These are phyloP conservation scores for Alcedo atthis DNA, from an alignment of 2,797 vertebrate species.

Conservation along the genomic window DNA sequence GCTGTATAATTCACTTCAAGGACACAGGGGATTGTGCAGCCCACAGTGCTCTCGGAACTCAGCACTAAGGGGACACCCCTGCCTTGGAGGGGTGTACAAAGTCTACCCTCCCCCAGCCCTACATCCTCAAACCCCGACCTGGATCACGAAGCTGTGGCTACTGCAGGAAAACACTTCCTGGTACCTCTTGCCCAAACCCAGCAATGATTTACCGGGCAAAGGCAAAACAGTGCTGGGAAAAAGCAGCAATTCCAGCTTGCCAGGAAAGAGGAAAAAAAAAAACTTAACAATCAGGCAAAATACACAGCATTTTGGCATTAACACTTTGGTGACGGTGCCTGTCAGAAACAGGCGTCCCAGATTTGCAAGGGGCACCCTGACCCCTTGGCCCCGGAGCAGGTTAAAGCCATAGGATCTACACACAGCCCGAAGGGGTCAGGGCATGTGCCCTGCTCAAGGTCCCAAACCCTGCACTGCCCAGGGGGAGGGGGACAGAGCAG, in stretches of 20 bases:
- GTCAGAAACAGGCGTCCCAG: fast-evolving
- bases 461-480: fast-evolving
- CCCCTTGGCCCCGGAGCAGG: neutral
- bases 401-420: neutral
- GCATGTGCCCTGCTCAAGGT: fast-evolving
- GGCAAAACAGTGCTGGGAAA: neutral
- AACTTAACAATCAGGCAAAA: neutral
- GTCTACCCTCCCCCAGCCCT: fast-evolving
- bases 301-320: neutral
- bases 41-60: neutral
- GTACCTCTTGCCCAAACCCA: neutral
- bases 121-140: neutral
- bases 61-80: neutral
- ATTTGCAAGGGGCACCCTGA: fast-evolving
- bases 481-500: fast-evolving
- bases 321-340: neutral
- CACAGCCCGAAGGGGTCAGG: fast-evolving
- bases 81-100: neutral
- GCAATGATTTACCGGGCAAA: conserved; percentile 26
- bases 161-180: neutral
- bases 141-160: neutral
- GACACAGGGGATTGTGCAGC: neutral
- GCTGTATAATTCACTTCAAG: fast-evolving
- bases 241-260: neutral
- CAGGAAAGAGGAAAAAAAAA: neutral